Evolutionary conservation across 2,888 invertebrate species (phyloP), one percentile per base, ranked within the genome.

Genomic region (Habroteleia sp.): DNA sequence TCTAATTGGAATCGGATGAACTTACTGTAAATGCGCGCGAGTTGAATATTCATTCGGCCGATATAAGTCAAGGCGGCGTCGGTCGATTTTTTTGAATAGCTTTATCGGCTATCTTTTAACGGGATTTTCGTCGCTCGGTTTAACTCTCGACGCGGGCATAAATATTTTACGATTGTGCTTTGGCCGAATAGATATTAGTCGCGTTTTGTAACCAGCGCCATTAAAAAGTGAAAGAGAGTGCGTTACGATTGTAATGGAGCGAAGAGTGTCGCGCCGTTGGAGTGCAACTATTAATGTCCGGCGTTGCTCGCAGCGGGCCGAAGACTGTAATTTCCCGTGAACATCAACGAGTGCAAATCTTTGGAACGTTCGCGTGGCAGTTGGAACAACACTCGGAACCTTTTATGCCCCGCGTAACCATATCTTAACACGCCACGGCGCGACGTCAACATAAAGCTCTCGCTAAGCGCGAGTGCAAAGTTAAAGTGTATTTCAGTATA

Each of bases 101-200:
- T 56, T 66, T 66, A 66, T 66, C 46, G 42, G 46, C 56, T 56
- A 66, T 66, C 56, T 54, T 35, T 66, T 66, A 66, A 56, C 66
- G 56, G 66, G 56, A 68, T 56, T 66, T 54, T 35, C 37, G 66
- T 29, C 39, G 46, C 46, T 31, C 46, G 46, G 46, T 10, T 66
- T 29, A 66, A 48, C 48, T 66, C 48, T 68, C 42, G 33, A 23
- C 33, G 39, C 13, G 48, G 11, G 50, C 33, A 35, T 39, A 60
- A 42, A 52, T 69, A 52, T 69, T 69, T 60, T 60, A 60, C 44
- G 42, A 29, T 23, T 37, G 16, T 37, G 11, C 35, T 41, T 39
- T 23, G 17, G 7, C 3, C 17, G 16, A 23, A 27, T 23, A 8
- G 13, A 10, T 17, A 39, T 39, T 58, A 31, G 68, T 11, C 17